These are phyloP conservation scores for Tachysurus fulvidraco DNA, from an alignment of 2,113 vertebrate genomes.

Conservation along the genomic window DNA sequence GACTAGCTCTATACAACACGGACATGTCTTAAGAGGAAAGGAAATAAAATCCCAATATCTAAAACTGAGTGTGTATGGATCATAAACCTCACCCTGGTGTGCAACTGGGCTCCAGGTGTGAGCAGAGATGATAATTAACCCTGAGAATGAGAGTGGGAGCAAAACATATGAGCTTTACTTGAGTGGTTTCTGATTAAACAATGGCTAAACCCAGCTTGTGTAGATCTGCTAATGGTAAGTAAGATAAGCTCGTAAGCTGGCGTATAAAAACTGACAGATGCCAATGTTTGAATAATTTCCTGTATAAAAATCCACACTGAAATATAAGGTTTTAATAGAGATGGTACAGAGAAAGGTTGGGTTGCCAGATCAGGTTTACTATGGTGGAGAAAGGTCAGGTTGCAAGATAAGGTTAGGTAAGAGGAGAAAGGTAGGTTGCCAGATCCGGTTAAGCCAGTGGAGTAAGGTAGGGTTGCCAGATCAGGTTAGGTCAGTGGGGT, in stretches of 20 bases:
- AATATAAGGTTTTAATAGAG: not conserved
- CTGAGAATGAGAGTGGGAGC: not conserved
- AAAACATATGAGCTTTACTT: not conserved
- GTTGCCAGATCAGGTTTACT: not conserved
- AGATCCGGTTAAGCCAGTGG: too few relatives aligned
- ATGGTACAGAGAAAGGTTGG: not conserved
- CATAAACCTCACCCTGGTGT: not conserved
- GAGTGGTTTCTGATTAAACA: not conserved
- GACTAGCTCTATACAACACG: not conserved
- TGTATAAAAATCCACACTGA: not conserved
- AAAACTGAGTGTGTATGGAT: not conserved
- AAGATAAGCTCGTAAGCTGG: not conserved
- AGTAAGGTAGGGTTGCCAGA: too few relatives aligned
- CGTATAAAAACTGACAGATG: not conserved
- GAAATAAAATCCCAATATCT: not conserved
- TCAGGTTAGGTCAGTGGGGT: too few relatives aligned
- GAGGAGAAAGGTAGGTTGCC: too few relatives aligned
- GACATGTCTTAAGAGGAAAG: too few relatives aligned
- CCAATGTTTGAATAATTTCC: not conserved
- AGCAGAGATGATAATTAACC: slow-evolving; percentile 8
- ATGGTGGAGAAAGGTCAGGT: too few relatives aligned
- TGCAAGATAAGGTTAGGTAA: too few relatives aligned
- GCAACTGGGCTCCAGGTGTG: not conserved
- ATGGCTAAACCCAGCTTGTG: not conserved
- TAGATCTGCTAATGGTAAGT: not conserved